Conservation (phyloP, 2,113 vertebrate genomes). For the Tretioscincus oriximinensis region DNA sequence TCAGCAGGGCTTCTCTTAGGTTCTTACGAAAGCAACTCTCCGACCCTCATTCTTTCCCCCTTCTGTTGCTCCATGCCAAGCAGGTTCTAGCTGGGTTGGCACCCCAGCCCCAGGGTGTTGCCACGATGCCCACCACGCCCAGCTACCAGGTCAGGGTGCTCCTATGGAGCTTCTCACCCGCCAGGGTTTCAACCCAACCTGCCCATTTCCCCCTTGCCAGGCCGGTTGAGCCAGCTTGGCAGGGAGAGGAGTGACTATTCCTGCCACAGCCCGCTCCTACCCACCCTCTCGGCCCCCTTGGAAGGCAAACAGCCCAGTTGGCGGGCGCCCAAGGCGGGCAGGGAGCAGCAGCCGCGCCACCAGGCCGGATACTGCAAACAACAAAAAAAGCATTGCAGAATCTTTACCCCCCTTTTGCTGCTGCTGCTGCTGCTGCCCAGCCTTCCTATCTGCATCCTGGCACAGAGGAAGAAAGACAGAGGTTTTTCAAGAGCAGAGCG, state of each 20-base stretch:
- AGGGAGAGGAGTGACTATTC: constrained; percentile 52
- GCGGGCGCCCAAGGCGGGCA: constrained; percentile 51
- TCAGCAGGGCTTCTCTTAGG: too few relatives aligned
- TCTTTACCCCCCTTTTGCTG: neutral
- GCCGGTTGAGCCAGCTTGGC: constrained; percentile 64
- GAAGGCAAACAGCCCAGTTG: constrained; percentile 56
- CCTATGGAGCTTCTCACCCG: neutral
- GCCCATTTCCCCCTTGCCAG: constrained; percentile 26
- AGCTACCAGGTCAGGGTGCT: constrained; percentile 10
- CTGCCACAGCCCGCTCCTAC: constrained; percentile 45
- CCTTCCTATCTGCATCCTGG: neutral
- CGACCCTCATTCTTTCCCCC: neutral
- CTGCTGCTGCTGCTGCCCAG: too few relatives aligned
- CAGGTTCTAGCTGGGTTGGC: constrained; percentile 4
- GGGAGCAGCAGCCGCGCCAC: constrained; percentile 47
- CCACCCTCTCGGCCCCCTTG: constrained; percentile 42
- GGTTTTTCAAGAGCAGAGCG: too few relatives aligned
- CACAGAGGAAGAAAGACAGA: neutral
- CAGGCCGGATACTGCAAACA: constrained; percentile 9
- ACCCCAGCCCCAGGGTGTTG: neutral
- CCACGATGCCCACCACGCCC: neutral
- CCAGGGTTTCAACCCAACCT: neutral
- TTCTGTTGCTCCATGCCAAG: neutral
- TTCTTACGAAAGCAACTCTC: too few relatives aligned
- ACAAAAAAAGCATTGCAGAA: constrained; percentile 48